Conservation (phyloP, 2,888 invertebrate genomes). For the Drosophila macrospina region DNA sequence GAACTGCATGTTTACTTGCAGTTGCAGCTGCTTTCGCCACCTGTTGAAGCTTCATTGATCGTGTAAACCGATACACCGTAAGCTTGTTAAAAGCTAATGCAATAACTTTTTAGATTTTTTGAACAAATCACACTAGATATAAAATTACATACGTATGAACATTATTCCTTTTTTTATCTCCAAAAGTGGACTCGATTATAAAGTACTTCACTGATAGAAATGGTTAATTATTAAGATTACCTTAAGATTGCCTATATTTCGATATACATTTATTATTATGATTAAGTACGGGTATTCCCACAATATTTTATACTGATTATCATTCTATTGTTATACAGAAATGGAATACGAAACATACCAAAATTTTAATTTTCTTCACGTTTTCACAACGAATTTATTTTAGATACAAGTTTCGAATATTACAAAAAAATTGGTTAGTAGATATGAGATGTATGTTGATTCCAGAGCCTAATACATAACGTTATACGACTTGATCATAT, state of each 20-base stretch:
- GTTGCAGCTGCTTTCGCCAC: conserved; percentile 13
- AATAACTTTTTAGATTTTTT: conserved; percentile 17
- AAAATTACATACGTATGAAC: conserved; percentile 1
- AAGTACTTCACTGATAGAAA: not conserved
- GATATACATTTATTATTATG: not conserved
- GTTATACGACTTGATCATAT: not conserved
- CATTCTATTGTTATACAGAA: not conserved
- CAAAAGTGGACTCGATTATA: not conserved
- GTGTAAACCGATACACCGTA: conserved; percentile 28
- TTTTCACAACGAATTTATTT: not conserved
- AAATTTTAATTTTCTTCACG: not conserved
- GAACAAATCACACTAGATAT: conserved; percentile 5
- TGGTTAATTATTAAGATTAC: not conserved
- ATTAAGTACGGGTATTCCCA: not conserved
- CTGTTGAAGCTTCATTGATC: conserved; percentile 34
- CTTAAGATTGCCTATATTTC: not conserved
- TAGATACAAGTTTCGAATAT: not conserved
- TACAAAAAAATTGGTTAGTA: not conserved
- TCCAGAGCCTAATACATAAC: not conserved
- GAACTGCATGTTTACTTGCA: conserved; percentile 15
- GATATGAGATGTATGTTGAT: not conserved
- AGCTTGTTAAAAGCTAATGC: conserved; percentile 31
- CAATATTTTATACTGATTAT: not conserved
- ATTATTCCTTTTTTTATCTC: not conserved
- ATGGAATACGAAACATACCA: not conserved